A percentile compares a stretch with the other conserved stretches of the same genome.
phyloP scores from a whole-genome alignment of 2,797 vertebrate genomes.

The Alca torda region DNA sequence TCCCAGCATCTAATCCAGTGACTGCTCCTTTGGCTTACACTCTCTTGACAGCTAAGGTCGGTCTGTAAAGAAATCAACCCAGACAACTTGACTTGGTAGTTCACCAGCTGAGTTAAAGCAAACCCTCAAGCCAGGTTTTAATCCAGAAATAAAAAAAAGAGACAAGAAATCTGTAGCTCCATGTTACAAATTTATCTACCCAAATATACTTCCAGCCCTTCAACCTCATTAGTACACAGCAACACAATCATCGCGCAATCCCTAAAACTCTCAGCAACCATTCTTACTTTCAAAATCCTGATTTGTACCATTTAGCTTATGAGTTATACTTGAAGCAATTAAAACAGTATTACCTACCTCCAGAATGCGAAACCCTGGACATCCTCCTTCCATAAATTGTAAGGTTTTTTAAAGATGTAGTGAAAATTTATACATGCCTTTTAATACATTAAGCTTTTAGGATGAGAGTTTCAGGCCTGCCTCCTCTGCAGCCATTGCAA shows the following conservation, averaged over 20 bases:
- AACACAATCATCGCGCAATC: not conserved
- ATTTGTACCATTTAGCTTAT: not conserved
- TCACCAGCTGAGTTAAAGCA: not conserved
- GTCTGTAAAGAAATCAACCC: not conserved
- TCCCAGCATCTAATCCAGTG: not conserved
- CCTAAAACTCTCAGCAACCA: not conserved
- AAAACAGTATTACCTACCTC: not conserved
- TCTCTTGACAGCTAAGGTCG: not conserved
- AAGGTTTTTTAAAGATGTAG: not conserved
- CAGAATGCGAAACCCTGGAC: not conserved
- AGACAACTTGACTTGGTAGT: not conserved
- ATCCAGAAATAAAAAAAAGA: fast-evolving
- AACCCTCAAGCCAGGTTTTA: not conserved
- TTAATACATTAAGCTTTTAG: not conserved
- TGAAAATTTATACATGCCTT: not conserved
- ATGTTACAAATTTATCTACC: not conserved
- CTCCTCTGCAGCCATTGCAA: not conserved
- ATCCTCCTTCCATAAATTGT: not conserved
- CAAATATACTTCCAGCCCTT: not conserved
- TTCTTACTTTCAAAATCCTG: not conserved
- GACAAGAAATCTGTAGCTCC: not conserved
- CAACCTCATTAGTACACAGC: not conserved
- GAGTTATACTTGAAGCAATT: not conserved
- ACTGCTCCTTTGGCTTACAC: not conserved
- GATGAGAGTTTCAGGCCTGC: not conserved